Evolutionary conservation across 2,797 vertebrate species (phyloP).

Genomic region (Gymnothorax javanicus): DNA sequence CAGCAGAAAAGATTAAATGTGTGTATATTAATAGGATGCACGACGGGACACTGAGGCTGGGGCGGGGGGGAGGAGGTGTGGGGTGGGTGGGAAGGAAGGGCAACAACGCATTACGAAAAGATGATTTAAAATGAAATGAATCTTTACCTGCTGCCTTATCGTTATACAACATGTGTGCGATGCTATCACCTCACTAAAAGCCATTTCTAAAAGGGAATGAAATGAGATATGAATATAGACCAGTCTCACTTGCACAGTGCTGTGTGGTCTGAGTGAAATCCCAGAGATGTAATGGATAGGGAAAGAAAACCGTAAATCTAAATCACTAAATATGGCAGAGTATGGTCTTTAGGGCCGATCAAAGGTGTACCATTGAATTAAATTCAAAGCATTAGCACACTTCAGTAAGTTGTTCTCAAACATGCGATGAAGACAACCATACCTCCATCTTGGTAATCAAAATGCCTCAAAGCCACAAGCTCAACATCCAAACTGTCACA

Average conservation of each 20-base stretch:
- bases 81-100: not conserved
- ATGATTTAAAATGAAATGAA: slow-evolving; percentile 47
- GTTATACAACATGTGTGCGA: slow-evolving; percentile 56
- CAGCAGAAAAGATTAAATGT: slow-evolving; percentile 57
- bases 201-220: slow-evolving; percentile 56
- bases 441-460: slow-evolving; percentile 61
- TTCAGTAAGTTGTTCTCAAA: not conserved
- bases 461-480: slow-evolving; percentile 62
- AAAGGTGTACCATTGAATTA: slow-evolving; percentile 3
- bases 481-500: slow-evolving; percentile 31
- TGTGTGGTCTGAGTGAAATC: slow-evolving; percentile 33
- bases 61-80: slow-evolving; percentile 13
- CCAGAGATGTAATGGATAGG: slow-evolving; percentile 31
- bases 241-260: slow-evolving; percentile 30
- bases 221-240: slow-evolving; percentile 47
- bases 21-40: slow-evolving; percentile 57
- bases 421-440: slow-evolving; percentile 9
- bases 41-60: slow-evolving; percentile 42
- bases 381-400: not conserved
- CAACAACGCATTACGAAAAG: slow-evolving; percentile 30
- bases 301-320: slow-evolving; percentile 39
- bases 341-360: not conserved
- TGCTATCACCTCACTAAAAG: slow-evolving; percentile 56
- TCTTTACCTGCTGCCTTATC: slow-evolving; percentile 61
- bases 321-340: slow-evolving; percentile 38